Evolutionary conservation across 1,140 invertebrate species (phyloP), one percentile per base, ranked within the genome.

Genomic region (Diuraphis noxia): DNA sequence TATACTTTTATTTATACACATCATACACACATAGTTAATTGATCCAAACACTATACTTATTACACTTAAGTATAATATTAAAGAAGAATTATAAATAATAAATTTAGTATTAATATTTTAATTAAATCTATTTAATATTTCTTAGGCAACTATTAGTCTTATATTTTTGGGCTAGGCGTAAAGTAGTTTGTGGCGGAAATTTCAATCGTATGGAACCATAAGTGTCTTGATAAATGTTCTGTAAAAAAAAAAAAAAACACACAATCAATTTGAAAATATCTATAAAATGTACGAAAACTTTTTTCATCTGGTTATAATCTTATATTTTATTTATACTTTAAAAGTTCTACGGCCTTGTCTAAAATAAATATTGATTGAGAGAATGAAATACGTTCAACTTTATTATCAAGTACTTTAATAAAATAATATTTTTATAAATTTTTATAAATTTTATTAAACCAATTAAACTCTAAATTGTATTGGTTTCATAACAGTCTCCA

Each of bases 101-200:
- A 36, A 81, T 81, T 40, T 40, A 38, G 38, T 81, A 81, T 40
- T 38, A 81, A 81, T 21, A 81, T 38, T 81, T 38, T 25, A 81
- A 38, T 52, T 56, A 86, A 17, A 46, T 52, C 46, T 87, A 34
- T 79, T 43, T 40, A 43, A 72, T 72, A 49, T 87, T 72, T 89
- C 89, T 91, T 91, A 82, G 77, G 43, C 72, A 91, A 46, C 77
- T 82, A 91, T 91, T 82, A 91, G 89, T 91, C 89, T 91, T 82
- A 91, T 91, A 10, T 82, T 82, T 91, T 91, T 91, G 88, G 89
- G 89, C 34, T 91, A 91, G 89, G 89, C 89, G 63, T 81, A 81
- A 91, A 91, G 43, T 91, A 91, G 89, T 91, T 82, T 91, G n/a
- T 46, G 89, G 89, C 89, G 89, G 89, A 91, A 90, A 82, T 81